Base-by-base conservation (phyloP, 37 sponge, comb jelly and placozoan genomes). In the Haliclona indistincta region DNA sequence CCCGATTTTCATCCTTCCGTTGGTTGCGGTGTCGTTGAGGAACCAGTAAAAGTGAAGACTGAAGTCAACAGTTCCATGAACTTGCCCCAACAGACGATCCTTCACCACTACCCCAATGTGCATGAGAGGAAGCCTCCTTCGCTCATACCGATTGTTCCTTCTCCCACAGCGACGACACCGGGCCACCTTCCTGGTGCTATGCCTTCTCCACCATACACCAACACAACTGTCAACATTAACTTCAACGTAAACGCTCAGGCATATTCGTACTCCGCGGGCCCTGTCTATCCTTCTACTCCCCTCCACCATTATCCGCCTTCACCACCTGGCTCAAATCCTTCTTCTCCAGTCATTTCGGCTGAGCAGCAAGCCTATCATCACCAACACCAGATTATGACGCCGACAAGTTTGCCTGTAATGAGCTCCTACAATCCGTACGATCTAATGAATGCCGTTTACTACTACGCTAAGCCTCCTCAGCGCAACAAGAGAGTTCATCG, bases 401-500 rank as follows among this genome's bases (percentile, higher is more conserved):
- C 28, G 13, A 26, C 60, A 8, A 6, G 23, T 58, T 41, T 32
- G 17, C 56, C 71, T 4, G 62, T 52, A 19, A 29, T 63, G 55
- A 33, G 64, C 25, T 68, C 69, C 38, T 76, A 76, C 77, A 71
- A 22, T 39, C 88, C 77, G 35, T 81, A 77, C 43, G 83, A 81
- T 6, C 60, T 88, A 20, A 70, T 82, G 68, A 81, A 77, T 25
- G 86, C 80, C 2, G 80, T 79, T 53, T 86, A 79, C 62, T 83
- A 83, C 71, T 83, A 83, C 62, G 76, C 84, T 53, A 86, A 86
- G 80, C 80, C 86, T 2, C 79, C 79, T 0, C 88, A 81, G 74
- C 56, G 82, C 23, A 88, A 88, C 78, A 91, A 86, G 81, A 72
- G 97, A n/a, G 88, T 94, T 22, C 97, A 97, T 56, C 88, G 96